Conservation (phyloP, 2,113 vertebrate genomes). For the Salminus brasiliensis region DNA sequence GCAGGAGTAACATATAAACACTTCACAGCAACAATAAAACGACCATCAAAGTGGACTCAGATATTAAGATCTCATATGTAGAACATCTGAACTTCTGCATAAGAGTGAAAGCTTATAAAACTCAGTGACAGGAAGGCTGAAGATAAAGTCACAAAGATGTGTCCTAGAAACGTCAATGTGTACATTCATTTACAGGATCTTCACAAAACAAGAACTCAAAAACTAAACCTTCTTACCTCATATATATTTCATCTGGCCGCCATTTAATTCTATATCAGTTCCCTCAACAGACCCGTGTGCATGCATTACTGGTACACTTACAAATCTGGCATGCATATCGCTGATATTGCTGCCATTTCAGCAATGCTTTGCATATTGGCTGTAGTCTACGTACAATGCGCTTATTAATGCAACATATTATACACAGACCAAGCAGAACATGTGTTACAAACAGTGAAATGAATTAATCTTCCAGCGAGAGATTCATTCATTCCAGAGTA, state of each 20-base stretch:
- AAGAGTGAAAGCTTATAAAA: not conserved
- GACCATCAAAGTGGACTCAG: not conserved
- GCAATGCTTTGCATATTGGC: not conserved
- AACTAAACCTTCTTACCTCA: not conserved
- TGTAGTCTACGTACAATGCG: not conserved
- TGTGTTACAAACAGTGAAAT: not conserved
- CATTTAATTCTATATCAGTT: not conserved
- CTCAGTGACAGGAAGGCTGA: not conserved
- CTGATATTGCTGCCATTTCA: slow-evolving; percentile 9
- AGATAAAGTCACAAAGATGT: not conserved
- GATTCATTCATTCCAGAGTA: too few relatives aligned
- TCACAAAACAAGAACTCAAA: not conserved
- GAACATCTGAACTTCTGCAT: not conserved
- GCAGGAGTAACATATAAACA: not conserved
- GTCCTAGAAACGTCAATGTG: not conserved
- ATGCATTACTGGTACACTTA: not conserved
- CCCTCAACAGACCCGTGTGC: not conserved
- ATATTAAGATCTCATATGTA: not conserved
- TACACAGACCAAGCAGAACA: not conserved
- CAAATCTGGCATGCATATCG: slow-evolving; percentile 15
- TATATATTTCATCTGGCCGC: not conserved
- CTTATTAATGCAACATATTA: not conserved
- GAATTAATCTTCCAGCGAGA: not conserved
- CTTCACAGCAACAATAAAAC: not conserved
- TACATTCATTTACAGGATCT: not conserved